phyloP scores from a whole-genome alignment of 2,113 vertebrate species.

The Callorhinus ursinus region DNA sequence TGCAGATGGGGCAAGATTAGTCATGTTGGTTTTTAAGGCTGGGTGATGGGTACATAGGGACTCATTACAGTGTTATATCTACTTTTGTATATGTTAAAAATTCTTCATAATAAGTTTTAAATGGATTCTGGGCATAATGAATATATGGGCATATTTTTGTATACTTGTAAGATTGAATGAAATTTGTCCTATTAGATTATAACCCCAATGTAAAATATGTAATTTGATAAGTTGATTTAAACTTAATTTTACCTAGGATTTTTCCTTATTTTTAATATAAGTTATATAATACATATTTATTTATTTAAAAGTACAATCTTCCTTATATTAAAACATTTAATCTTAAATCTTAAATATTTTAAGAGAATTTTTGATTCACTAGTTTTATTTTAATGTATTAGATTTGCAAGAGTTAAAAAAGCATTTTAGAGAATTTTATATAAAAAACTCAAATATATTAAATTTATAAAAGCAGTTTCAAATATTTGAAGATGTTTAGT shows the following conservation, averaged over 20 bases:
- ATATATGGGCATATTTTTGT: background rate
- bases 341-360: constrained; percentile 12
- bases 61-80: background rate
- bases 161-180: background rate
- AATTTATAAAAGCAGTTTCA: constrained; percentile 13
- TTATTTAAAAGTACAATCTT: background rate
- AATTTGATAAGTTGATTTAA: background rate
- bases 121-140: background rate
- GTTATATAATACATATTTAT: background rate
- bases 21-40: background rate
- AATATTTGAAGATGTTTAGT: constrained; percentile 2
- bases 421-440: background rate
- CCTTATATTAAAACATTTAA: constrained; percentile 10
- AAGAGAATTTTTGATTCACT: background rate
- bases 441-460: background rate
- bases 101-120: constrained; percentile 16
- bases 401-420: constrained; percentile 1
- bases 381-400: constrained; percentile 25
- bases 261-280: background rate
- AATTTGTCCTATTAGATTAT: background rate
- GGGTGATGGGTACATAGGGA: background rate
- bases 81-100: background rate
- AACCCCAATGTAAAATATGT: background rate
- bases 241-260: constrained; percentile 34
- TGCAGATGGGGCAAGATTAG: background rate